These are phyloP conservation scores for Numenius arquata DNA, from an alignment of 2,113 vertebrate species.

Conservation along the genomic window DNA sequence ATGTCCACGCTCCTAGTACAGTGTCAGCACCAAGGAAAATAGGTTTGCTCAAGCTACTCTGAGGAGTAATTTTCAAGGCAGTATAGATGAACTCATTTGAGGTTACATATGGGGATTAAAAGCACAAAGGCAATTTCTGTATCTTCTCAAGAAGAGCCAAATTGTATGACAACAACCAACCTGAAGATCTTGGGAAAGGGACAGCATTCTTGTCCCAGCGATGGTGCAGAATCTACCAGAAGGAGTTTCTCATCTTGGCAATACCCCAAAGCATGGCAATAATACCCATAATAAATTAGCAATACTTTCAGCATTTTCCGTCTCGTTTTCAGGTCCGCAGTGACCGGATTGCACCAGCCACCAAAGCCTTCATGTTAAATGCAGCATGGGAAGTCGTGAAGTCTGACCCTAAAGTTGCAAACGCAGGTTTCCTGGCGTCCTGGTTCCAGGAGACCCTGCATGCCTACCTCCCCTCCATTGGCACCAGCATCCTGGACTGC, in stretches of 20 bases:
- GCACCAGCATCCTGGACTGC: slow-evolving; percentile 6
- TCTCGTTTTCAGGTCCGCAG: neutral
- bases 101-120: neutral
- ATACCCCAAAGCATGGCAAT: neutral
- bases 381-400: slow-evolving; percentile 24
- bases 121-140: neutral
- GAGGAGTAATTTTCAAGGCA: neutral
- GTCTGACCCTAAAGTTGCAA: neutral
- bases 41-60: neutral
- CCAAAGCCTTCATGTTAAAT: slow-evolving; percentile 3
- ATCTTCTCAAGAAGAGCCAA: neutral
- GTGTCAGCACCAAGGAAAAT: neutral
- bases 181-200: neutral
- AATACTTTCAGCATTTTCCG: neutral
- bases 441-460: slow-evolving; percentile 41
- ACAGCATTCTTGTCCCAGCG: neutral
- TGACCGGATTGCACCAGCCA: neutral
- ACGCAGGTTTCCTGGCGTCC: neutral
- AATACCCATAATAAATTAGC: neutral
- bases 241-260: neutral
- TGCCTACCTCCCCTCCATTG: neutral
- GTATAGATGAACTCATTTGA: neutral
- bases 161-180: neutral
- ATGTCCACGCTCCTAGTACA: neutral
- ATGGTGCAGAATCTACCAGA: neutral